Evolutionary conservation across 2,113 vertebrate species (phyloP), one percentile per base, ranked within the genome.

Genomic region (Kobus ellipsiprymnus): DNA sequence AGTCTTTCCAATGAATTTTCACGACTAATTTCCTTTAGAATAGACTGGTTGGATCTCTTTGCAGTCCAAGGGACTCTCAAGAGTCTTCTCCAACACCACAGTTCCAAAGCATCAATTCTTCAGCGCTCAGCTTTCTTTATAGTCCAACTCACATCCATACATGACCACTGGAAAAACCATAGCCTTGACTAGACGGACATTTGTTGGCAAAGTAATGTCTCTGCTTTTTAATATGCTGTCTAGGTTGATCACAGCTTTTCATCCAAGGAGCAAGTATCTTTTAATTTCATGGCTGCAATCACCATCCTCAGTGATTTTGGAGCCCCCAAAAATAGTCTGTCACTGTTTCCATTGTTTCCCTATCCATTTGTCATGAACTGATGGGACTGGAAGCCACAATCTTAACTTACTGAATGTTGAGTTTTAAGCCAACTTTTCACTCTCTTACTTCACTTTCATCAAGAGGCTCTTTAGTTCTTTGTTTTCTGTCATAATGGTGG

Each of bases 41-140:
- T 40, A 19, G n/a, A 21, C 17, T 23, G 4, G 4, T 71, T 71
- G n/a, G n/a, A 36, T 40, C 67, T 23, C n/a, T n/a, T 40, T 71
- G 67, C 5, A 71, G 67, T 71, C 67, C 67, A 71, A 71, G n/a
- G 67, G n/a, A 71, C n/a, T 71, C n/a, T 40, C 9, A 71, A 23
- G 19, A 71, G 67, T 71, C 67, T 71, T 71, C 19, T 40, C 67
- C n/a, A 71, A 12, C 0, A 12, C 10, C 67, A 71, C n/a, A 71
- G n/a, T 71, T 71, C 19, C 23, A 71, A 71, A 36, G n/a, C 67
- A 71, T 71, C 36, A 71, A 40, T 40, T 36, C 67, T 71, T 71
- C 17, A 1, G n/a, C 0, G 2, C 4, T 21, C n/a, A 71, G 9
- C n/a, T 40, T 71, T 71, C n/a, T 40, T 21, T 36, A 71, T 23